Evolutionary conservation across 2,888 invertebrate genomes (phyloP).

Genomic region (Tanytarsus gracilentus): DNA sequence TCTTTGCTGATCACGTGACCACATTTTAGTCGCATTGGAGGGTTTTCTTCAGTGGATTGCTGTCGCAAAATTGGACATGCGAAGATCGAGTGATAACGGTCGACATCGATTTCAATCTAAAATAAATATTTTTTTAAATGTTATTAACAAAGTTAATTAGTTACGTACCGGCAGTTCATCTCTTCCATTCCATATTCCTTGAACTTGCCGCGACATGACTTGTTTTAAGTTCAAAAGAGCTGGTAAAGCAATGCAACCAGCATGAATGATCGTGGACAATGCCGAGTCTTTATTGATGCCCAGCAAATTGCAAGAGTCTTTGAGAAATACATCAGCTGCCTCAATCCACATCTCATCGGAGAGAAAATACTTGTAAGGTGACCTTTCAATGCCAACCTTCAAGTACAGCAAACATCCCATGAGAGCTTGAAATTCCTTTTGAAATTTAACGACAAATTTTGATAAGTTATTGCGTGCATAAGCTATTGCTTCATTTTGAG

Average conservation of each 20-base stretch:
- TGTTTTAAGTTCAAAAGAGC: conserved; percentile 89
- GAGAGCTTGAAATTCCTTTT: conserved; percentile 72
- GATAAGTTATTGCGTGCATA: conserved; percentile 82
- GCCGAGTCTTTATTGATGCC: conserved; percentile 86
- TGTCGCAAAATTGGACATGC: conserved; percentile 97
- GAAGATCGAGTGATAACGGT: conserved; percentile 95
- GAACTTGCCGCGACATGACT: conserved; percentile 82
- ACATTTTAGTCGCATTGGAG: conserved; percentile 93
- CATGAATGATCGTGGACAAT: conserved; percentile 82
- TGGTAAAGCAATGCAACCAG: conserved; percentile 88
- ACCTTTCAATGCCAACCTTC: conserved; percentile 64
- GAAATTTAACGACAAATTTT: conserved; percentile 65
- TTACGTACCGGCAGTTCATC: conserved; percentile 86
- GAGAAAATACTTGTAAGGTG: conserved; percentile 68
- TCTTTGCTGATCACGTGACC: conserved; percentile 98
- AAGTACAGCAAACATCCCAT: conserved; percentile 80
- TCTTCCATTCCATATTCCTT: conserved; percentile 87
- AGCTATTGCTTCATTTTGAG: conserved; percentile 73
- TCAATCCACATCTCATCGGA: conserved; percentile 47
- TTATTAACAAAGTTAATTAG: neutral
- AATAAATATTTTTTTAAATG: conserved; percentile 31
- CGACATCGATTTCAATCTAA: conserved; percentile 92
- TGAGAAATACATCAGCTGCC: conserved; percentile 80
- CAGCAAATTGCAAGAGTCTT: conserved; percentile 84
- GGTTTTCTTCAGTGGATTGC: conserved; percentile 91